A percentile compares a stretch with the other conserved stretches of the same genome.
These are phyloP conservation scores for Erinaceus europaeus DNA, from an alignment of 2,113 vertebrate species.

Conservation along the genomic window DNA sequence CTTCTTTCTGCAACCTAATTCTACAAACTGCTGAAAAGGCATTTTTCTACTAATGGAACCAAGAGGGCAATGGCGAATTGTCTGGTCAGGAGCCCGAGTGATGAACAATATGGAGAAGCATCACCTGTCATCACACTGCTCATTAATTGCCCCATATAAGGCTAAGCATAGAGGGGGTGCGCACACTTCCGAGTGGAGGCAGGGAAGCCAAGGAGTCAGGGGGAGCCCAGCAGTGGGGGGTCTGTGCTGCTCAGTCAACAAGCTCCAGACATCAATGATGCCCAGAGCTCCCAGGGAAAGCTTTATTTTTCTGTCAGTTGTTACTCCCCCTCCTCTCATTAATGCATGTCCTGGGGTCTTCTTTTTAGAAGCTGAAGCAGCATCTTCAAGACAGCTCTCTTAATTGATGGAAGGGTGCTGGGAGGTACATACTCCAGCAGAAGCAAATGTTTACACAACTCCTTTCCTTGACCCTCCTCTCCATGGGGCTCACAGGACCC, in stretches of 20 bases:
- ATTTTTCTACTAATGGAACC: background rate
- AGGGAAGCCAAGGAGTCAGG: background rate
- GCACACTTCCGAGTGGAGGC: background rate
- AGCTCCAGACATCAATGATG: slow-evolving; percentile 17
- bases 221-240: background rate
- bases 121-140: background rate
- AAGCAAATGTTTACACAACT: slow-evolving; percentile 55
- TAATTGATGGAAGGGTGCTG: slow-evolving; percentile 50
- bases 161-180: background rate
- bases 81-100: background rate
- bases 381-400: slow-evolving; percentile 25
- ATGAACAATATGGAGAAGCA: background rate
- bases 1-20: background rate
- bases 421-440: slow-evolving; percentile 31
- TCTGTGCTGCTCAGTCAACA: slow-evolving; percentile 4
- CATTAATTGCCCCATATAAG: slow-evolving; percentile 49
- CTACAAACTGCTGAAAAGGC: slow-evolving; percentile 24
- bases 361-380: slow-evolving; percentile 54
- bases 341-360: slow-evolving; percentile 65
- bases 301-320: slow-evolving; percentile 53
- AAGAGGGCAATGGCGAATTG: background rate
- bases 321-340: slow-evolving; percentile 51
- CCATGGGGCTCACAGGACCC: slow-evolving; percentile 15
- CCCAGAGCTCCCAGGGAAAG: background rate
- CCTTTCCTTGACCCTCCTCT: slow-evolving; percentile 6